Evolutionary conservation across 2,797 vertebrate genomes (phyloP), one percentile per base, ranked within the genome.

Genomic region (Schizothorax lantsangensis): DNA sequence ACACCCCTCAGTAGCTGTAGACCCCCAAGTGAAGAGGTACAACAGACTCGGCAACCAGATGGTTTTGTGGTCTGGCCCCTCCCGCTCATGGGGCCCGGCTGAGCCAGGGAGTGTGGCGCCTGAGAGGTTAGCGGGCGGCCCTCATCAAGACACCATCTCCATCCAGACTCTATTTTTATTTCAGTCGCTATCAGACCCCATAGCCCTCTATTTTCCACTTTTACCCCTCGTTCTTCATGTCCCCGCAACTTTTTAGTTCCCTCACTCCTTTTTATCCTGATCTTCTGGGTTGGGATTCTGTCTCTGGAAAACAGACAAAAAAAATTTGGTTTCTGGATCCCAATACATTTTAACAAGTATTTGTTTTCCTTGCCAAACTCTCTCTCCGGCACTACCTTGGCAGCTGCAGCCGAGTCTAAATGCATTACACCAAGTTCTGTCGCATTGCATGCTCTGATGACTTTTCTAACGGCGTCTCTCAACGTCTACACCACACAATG

Each of bases 131-230:
- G 95, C 84, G 89, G 93, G 94, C 93, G 92, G 92, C 94, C 94
- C 95, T 82, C 92, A 93, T 91, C 88, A 92, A 95, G 94, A 95
- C 94, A 94, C 94, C 93, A 94, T 93, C 93, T 95, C 94, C 92
- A 94, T 94, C 94, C 94, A 93, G 91, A 91, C 91, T 89, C 95
- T 96, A 96, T 95, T 96, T 96, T 95, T 95, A 94, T 93, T 94
- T 92, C 90, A 93, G 92, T 91, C 93, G 92, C 91, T 92, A 71
- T 86, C 86, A 90, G 86, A 72, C 87, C 89, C 77, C 86, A 84
- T 69, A 52, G 26, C 62, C 68, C 81, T 66, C 81, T 66, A 84
- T 80, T 84, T 83, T 85, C 38, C 83, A 79, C 79, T 75, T 69
- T 84, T 54, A 77, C 68, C 82, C 40, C 72, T 52, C 84, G 0